A percentile compares a stretch with the other conserved stretches of the same genome.
phyloP scores from a whole-genome alignment of 2,888 invertebrate genomes.

The Bombylius major region DNA sequence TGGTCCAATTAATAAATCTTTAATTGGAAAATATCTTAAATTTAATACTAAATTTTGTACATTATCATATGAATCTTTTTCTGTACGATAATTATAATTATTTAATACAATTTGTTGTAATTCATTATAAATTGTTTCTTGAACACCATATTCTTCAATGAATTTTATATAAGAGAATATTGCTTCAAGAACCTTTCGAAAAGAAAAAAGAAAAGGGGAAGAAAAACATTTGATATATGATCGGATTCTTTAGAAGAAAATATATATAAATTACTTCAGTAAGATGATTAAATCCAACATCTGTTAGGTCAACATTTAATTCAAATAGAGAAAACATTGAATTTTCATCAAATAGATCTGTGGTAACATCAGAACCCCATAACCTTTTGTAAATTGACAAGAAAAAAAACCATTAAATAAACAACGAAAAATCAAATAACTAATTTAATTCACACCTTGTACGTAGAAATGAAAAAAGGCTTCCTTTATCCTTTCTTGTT shows the following conservation, averaged over 20 bases:
- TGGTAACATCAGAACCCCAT: conserved; percentile 54
- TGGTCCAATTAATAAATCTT: conserved; percentile 60
- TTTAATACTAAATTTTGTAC: conserved; percentile 59
- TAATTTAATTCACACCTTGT: conserved; percentile 40
- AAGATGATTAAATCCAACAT: conserved; percentile 53
- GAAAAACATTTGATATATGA: neutral
- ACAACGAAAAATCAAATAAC: neutral
- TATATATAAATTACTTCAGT: conserved; percentile 37
- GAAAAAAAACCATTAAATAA: neutral
- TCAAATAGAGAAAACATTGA: conserved; percentile 58
- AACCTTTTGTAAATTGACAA: conserved; percentile 37
- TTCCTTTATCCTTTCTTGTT: conserved; percentile 70
- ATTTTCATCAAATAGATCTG: conserved; percentile 55
- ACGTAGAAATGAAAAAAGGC: conserved; percentile 54
- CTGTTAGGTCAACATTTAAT: conserved; percentile 54
- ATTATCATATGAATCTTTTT: conserved; percentile 51
- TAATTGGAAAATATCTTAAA: conserved; percentile 63
- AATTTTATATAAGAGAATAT: conserved; percentile 64
- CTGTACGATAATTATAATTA: conserved; percentile 52
- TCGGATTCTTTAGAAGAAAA: too few species aligned
- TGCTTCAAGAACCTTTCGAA: conserved; percentile 49
- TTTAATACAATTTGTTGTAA: conserved; percentile 53
- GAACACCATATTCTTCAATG: conserved; percentile 51
- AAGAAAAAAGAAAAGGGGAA: conserved; percentile 11
- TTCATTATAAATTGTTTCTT: conserved; percentile 56